Percentiles rank a stretch among this genome's conserved stretches.
Evolutionary conservation across 2,888 invertebrate species (phyloP).

Genomic region (Clostera curtula): DNA sequence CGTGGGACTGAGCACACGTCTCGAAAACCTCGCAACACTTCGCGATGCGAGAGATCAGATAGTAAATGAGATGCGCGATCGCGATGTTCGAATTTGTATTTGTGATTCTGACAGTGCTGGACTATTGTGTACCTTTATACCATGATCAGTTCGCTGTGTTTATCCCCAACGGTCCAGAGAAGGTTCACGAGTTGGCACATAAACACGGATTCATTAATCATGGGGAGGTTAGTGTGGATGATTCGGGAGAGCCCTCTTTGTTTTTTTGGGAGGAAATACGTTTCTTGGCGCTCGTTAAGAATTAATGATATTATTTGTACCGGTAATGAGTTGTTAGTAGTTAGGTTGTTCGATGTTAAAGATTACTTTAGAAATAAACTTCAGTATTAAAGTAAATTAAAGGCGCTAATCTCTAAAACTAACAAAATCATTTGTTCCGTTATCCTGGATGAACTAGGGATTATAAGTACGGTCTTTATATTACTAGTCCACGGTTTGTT

Average conservation of each 20-base stretch:
- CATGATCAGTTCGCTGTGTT: conserved; percentile 52
- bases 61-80: conserved; percentile 61
- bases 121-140: conserved; percentile 61
- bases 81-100: conserved; percentile 60
- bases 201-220: conserved; percentile 66
- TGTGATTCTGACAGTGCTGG: conserved; percentile 58
- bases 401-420: too few relatives aligned
- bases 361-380: too few relatives aligned
- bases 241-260: conserved; percentile 14
- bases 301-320: too few relatives aligned
- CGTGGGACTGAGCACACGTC: too few relatives aligned
- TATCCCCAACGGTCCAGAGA: conserved; percentile 43
- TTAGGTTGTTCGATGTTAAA: too few relatives aligned
- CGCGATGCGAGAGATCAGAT: conserved; percentile 30
- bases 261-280: not conserved
- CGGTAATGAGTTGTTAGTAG: too few relatives aligned
- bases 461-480: too few relatives aligned
- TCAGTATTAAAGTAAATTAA: too few relatives aligned
- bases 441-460: too few relatives aligned
- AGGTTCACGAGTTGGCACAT: conserved; percentile 57
- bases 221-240: conserved; percentile 54
- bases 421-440: too few relatives aligned
- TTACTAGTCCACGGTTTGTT: too few relatives aligned
- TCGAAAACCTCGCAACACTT: conserved; percentile 16
- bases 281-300: too few relatives aligned